Percentiles rank a stretch among this genome's conserved stretches.
phyloP scores from a whole-genome alignment of 2,888 invertebrate genomes.

The Drosophila subquinaria region DNA sequence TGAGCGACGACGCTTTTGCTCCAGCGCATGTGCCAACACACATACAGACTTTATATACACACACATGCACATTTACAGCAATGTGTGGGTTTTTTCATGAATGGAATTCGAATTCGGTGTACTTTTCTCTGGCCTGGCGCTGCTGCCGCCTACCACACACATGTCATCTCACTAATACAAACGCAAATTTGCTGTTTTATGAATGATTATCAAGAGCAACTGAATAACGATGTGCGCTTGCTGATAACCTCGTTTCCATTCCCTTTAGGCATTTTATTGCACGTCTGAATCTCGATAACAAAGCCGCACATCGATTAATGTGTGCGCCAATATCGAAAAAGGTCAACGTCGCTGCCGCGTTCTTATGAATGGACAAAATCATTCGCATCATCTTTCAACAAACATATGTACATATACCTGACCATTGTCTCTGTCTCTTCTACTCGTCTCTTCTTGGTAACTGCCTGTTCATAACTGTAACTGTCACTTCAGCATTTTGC shows the following conservation, averaged over 20 bases:
- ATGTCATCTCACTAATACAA: conserved; percentile 42
- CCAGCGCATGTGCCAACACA: conserved; percentile 72
- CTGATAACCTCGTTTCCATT: conserved; percentile 60
- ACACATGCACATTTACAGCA: conserved; percentile 49
- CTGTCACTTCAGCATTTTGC: conserved; percentile 38
- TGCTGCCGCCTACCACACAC: conserved; percentile 58
- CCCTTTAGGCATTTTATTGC: conserved; percentile 24
- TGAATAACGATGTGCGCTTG: conserved; percentile 46
- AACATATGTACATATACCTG: conserved; percentile 27
- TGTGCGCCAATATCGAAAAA: conserved; percentile 63
- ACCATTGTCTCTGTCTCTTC: conserved; percentile 1
- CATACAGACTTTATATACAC: conserved; percentile 35
- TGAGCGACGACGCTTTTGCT: conserved; percentile 62
- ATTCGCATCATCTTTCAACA: neutral
- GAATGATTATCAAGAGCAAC: conserved; percentile 74
- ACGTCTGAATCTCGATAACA: conserved; percentile 45
- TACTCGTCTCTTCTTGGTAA: neutral
- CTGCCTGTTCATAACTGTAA: conserved; percentile 48
- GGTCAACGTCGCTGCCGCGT: conserved; percentile 55
- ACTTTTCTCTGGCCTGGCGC: conserved; percentile 72
- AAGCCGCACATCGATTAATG: conserved; percentile 61
- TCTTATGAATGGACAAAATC: conserved; percentile 61
- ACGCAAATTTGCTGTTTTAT: conserved; percentile 67
- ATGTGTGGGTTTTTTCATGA: conserved; percentile 82
- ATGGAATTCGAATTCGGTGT: conserved; percentile 82